Evolutionary conservation across 2,888 invertebrate species (phyloP), one percentile per base, ranked within the genome.

Genomic region (Folsomia manolachei): DNA sequence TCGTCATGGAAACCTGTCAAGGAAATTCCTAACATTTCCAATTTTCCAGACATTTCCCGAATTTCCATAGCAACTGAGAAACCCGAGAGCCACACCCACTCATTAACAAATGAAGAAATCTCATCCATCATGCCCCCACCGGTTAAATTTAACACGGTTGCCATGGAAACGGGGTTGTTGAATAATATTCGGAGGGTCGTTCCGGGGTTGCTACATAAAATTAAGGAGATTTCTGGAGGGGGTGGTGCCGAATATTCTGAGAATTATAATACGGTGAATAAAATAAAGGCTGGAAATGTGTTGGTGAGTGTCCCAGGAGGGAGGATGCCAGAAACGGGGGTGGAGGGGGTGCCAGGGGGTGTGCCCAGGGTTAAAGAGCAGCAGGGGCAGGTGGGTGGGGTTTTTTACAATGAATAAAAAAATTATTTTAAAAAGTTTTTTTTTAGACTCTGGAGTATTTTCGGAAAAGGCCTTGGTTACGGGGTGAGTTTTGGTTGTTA

Each of bases 371-470:
- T n/a, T n/a, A n/a, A n/a, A n/a, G n/a, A n/a, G n/a, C n/a, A n/a
- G n/a, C n/a, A n/a, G n/a, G n/a, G n/a, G n/a, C n/a, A n/a, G n/a
- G n/a, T n/a, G n/a, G n/a, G n/a, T n/a, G n/a, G n/a, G n/a, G n/a
- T n/a, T n/a, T n/a, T n/a, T n/a, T n/a, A n/a, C n/a, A n/a, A n/a
- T n/a, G n/a, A n/a, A n/a, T n/a, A n/a, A n/a, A n/a, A n/a, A n/a
- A n/a, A n/a, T n/a, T n/a, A n/a, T n/a, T n/a, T n/a, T n/a, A n/a
- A n/a, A n/a, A 53, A 69, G 18, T 26, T 76, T 73, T 27, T 73
- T 69, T n/a, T 24, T 77, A 79, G 63, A 76, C 77, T 2, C 71
- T 79, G 18, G 79, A 79, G 66, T 79, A 75, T 60, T 79, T 79
- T 71, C 56, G 79, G 51, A 79, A 78, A 26, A 53, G 79, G 51